Evolutionary conservation across 2,888 invertebrate species (phyloP).

Genomic region (Trichopria drosophilae): DNA sequence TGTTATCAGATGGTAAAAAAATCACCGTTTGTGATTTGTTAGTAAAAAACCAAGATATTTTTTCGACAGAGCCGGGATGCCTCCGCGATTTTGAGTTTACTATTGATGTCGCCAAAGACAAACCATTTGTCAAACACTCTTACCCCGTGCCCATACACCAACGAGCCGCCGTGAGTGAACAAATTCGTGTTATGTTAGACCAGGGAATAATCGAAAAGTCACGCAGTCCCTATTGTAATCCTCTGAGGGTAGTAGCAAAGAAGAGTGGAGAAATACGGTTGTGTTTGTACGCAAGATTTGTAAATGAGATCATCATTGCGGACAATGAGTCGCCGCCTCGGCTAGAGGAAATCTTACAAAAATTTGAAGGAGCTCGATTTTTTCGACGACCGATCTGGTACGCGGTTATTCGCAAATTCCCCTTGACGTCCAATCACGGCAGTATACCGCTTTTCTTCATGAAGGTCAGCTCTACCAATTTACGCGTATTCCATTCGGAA

Average conservation of each 20-base stretch:
- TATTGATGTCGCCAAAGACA: background rate
- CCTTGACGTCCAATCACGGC: constrained; percentile 10
- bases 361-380: constrained; percentile 23
- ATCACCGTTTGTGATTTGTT: background rate
- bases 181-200: background rate
- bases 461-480: constrained; percentile 29
- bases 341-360: constrained; percentile 31
- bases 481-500: constrained; percentile 41
- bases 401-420: constrained; percentile 29
- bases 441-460: constrained; percentile 23
- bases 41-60: background rate
- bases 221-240: background rate
- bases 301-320: constrained; percentile 41
- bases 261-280: constrained; percentile 39
- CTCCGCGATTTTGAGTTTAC: background rate
- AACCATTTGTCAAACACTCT: background rate
- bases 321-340: constrained; percentile 40
- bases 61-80: background rate
- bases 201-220: background rate
- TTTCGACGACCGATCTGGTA: constrained; percentile 34
- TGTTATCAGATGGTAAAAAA: too few species aligned
- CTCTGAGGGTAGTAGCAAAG: constrained; percentile 26
- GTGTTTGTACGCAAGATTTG: constrained; percentile 44
- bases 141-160: background rate
- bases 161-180: background rate